Conservation (phyloP, 2,888 invertebrate species). For the Unio pictorum region DNA sequence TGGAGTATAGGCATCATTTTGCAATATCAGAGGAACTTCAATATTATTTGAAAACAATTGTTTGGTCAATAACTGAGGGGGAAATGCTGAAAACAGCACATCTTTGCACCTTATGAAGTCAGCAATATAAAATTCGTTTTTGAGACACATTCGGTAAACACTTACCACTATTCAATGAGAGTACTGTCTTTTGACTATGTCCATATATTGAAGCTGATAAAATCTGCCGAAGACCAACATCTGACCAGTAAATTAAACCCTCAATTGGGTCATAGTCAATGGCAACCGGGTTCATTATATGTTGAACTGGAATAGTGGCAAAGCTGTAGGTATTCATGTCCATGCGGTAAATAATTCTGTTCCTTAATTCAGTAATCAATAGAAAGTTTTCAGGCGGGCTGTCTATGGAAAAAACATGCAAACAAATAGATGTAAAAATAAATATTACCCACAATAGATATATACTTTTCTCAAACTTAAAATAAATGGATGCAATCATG, state of each 20-base stretch:
- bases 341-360: slow-evolving; percentile 83
- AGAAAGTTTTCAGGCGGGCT: slow-evolving; percentile 54
- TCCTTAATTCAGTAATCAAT: slow-evolving; percentile 51
- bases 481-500: no score
- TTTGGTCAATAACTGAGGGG: no score
- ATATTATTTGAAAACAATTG: no score
- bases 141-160: neutral
- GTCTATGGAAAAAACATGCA: slow-evolving; percentile 9
- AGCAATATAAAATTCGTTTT: no score
- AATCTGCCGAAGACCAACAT: slow-evolving; percentile 75
- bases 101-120: no score
- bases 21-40: no score
- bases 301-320: slow-evolving; percentile 36
- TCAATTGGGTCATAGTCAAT: slow-evolving; percentile 87
- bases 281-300: slow-evolving; percentile 81
- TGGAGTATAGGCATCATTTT: no score
- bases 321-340: slow-evolving; percentile 77
- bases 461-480: no score
- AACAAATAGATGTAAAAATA: no score
- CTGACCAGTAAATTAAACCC: slow-evolving; percentile 83
- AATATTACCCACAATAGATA: no score
- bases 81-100: no score
- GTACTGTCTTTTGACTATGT: slow-evolving; percentile 32
- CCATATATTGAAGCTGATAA: slow-evolving; percentile 48
- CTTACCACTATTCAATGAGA: slow-evolving; percentile 39